phyloP scores from a whole-genome alignment of 23 tunicate species.

The Aplidium turbinatum region DNA sequence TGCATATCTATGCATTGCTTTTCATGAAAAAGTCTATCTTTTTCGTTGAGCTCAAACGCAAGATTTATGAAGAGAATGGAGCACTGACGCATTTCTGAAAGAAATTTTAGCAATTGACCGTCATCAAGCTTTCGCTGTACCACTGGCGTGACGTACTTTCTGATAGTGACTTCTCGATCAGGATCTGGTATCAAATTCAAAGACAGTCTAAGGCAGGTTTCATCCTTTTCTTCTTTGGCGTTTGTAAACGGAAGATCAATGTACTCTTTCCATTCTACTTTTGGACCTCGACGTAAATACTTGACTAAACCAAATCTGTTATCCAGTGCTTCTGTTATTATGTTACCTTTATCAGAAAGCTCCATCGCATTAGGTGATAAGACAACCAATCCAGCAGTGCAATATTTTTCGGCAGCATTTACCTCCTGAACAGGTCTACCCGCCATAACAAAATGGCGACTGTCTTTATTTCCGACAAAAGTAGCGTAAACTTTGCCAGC shows the following conservation, averaged over 20 bases:
- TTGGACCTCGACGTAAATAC: slow-evolving; percentile 68
- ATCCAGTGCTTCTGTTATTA: slow-evolving; percentile 43
- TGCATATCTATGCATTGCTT: slow-evolving; percentile 80
- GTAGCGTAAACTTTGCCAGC: slow-evolving; percentile 95
- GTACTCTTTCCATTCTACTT: slow-evolving; percentile 70
- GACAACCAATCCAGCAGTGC: slow-evolving; percentile 89
- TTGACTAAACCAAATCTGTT: slow-evolving; percentile 78
- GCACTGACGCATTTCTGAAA: slow-evolving; percentile 96
- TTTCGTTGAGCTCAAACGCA: slow-evolving; percentile 69
- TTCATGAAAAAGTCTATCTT: slow-evolving; percentile 66
- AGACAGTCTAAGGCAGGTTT: slow-evolving; percentile 32
- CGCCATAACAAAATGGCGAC: slow-evolving; percentile 88
- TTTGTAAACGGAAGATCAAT: slow-evolving; percentile 60
- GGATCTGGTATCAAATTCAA: slow-evolving; percentile 43
- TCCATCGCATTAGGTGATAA: slow-evolving; percentile 95
- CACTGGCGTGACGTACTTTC: slow-evolving; percentile 76
- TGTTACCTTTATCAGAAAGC: slow-evolving; percentile 67
- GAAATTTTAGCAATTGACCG: slow-evolving; percentile 78
- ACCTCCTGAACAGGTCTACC: slow-evolving; percentile 96
- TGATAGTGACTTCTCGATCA: slow-evolving; percentile 44
- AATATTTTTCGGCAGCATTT: slow-evolving; percentile 96
- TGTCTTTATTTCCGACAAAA: slow-evolving; percentile 80
- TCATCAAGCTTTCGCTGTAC: slow-evolving; percentile 88
- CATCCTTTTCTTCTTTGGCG: neutral
- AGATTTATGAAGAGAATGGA: slow-evolving; percentile 84